Evolutionary conservation across 2,888 invertebrate species (phyloP).

Genomic region (Rapana venosa): DNA sequence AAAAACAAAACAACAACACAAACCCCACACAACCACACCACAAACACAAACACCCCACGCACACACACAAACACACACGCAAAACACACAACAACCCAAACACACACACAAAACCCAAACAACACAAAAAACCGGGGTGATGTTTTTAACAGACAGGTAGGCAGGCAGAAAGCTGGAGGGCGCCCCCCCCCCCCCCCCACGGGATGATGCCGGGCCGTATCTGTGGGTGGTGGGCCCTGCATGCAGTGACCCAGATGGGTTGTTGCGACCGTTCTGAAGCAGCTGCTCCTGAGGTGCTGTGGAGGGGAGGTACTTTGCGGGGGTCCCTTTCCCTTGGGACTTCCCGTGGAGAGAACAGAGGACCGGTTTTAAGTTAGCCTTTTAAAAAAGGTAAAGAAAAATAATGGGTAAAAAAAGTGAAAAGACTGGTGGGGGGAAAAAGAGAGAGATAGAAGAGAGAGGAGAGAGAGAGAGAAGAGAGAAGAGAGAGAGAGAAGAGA

Average conservation of each 20-base stretch:
- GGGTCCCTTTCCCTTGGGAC: conserved; percentile 99
- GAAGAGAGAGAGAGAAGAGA: too few relatives aligned
- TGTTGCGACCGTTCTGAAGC: conserved; percentile 99
- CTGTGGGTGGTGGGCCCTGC: conserved; percentile 70
- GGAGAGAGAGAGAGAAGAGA: too few relatives aligned
- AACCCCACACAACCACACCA: too few relatives aligned
- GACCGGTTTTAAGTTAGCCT: neutral
- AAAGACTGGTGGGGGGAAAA: neutral
- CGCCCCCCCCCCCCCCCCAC: conserved; percentile 63
- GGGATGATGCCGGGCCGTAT: conserved; percentile 66
- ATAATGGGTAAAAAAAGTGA: neutral
- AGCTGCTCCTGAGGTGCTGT: conserved; percentile 99
- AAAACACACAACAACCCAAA: too few relatives aligned
- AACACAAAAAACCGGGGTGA: too few relatives aligned
- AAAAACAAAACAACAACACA: too few relatives aligned
- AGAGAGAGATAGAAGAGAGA: neutral
- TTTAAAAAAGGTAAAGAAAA: neutral
- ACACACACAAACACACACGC: too few relatives aligned
- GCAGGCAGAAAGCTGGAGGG: too few relatives aligned
- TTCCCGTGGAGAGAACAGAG: conserved; percentile 80
- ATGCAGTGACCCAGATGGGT: conserved; percentile 96
- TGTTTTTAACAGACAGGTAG: too few relatives aligned
- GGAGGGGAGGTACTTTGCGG: conserved; percentile 99
- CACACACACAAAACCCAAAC: too few relatives aligned
- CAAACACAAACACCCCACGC: too few relatives aligned